These are phyloP conservation scores for Alces alces DNA, from an alignment of 2,113 vertebrate species.

Conservation along the genomic window DNA sequence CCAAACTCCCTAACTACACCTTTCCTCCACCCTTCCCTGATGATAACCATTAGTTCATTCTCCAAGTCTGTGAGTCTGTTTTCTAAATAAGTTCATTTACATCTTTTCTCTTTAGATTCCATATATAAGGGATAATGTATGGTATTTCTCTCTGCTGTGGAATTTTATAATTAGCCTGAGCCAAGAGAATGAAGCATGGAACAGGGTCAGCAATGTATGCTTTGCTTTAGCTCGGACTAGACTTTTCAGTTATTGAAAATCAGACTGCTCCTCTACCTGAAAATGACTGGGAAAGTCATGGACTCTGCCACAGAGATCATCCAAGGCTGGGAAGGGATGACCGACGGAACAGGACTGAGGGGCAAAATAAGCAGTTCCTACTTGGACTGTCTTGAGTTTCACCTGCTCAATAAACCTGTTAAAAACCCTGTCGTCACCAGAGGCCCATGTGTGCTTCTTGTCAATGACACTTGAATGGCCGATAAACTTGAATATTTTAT, in stretches of 20 bases:
- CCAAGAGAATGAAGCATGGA: background rate
- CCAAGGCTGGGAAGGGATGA: background rate
- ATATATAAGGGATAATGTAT: background rate
- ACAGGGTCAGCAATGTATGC: rapidly evolving
- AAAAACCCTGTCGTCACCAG: background rate
- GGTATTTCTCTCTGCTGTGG: background rate
- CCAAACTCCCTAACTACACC: background rate
- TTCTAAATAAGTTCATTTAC: background rate
- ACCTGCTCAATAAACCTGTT: background rate
- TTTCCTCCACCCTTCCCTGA: background rate
- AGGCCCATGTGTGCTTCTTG: background rate
- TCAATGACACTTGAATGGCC: background rate
- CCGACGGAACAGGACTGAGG: background rate
- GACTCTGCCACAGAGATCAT: background rate
- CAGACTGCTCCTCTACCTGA: background rate
- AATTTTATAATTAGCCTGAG: background rate
- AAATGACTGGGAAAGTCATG: background rate
- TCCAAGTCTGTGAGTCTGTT: background rate
- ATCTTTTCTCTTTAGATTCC: background rate
- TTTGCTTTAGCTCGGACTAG: background rate
- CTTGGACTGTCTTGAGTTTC: background rate
- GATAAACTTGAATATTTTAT: background rate
- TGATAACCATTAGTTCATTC: background rate
- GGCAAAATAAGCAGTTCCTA: background rate
- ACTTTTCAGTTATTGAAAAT: background rate